Evolutionary conservation across 2,797 vertebrate species (phyloP).

Genomic region (Onychomys torridus): DNA sequence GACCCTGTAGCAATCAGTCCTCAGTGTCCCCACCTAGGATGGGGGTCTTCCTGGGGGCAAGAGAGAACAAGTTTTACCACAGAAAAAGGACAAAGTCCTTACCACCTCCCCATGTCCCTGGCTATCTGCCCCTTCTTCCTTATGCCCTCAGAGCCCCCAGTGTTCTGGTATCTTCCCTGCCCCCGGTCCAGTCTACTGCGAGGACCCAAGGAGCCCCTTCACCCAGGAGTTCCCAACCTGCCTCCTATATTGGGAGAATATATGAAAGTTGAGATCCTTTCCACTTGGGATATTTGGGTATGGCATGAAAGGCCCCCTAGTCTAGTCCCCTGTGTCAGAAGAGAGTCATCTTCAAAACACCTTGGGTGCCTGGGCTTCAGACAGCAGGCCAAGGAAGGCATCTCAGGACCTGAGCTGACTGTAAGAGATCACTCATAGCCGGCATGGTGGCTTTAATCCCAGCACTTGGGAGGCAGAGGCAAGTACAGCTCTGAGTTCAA

Average conservation of each 20-base stretch:
- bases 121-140: background rate
- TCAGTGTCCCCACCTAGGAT: no score
- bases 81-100: background rate
- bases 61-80: background rate
- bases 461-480: background rate
- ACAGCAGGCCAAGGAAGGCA: background rate
- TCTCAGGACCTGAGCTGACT: background rate
- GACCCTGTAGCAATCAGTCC: background rate
- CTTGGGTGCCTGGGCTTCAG: background rate
- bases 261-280: background rate
- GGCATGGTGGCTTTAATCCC: background rate
- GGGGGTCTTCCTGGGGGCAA: background rate
- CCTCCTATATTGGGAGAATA: background rate
- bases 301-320: background rate
- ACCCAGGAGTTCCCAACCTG: background rate
- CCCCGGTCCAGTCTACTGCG: background rate
- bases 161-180: accelerated
- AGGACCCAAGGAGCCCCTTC: background rate
- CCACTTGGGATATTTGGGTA: background rate
- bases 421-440: background rate
- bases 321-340: background rate
- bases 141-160: background rate
- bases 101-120: no score
- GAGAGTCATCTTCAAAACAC: background rate
- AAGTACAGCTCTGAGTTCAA: background rate